A percentile compares a stretch with the other conserved stretches of the same genome.
phyloP scores from a whole-genome alignment of 35 echinoderm and acorn worm genomes.

The Acanthaster planci region DNA sequence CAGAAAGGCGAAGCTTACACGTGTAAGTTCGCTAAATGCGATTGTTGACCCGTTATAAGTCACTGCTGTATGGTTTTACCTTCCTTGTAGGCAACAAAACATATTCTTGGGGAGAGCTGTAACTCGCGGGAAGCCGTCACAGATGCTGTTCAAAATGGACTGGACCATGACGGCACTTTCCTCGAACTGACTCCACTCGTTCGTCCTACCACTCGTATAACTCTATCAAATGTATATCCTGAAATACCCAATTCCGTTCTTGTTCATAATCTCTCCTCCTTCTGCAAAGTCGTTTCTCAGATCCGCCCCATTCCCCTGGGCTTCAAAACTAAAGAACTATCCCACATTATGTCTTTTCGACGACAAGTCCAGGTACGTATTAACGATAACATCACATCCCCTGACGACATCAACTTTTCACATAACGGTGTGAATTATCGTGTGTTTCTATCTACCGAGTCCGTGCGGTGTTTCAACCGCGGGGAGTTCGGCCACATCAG shows the following conservation, averaged over 20 bases:
- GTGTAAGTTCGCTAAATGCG: too few species aligned
- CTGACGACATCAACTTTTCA: too few species aligned
- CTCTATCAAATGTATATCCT: not conserved
- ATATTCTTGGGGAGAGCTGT: too few species aligned
- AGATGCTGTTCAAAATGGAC: not conserved
- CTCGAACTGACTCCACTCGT: not conserved
- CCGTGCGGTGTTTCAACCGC: not conserved
- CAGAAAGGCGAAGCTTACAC: too few species aligned
- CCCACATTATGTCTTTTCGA: not conserved
- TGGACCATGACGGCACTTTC: not conserved
- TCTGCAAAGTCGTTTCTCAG: not conserved
- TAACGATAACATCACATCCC: not conserved
- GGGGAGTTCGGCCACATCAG: not conserved
- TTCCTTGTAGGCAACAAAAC: too few species aligned
- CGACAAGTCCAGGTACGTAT: not conserved
- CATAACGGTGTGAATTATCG: not conserved
- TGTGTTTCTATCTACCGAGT: not conserved
- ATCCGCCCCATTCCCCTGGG: not conserved
- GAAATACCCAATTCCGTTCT: not conserved
- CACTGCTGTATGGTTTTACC: too few species aligned
- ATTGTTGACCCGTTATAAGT: too few species aligned
- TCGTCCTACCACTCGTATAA: not conserved
- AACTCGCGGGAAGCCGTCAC: not conserved
- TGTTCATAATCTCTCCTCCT: not conserved
- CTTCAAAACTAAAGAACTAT: constrained; percentile 3